Base-by-base conservation (phyloP, 2,113 vertebrate genomes). In the Bubo bubo region DNA sequence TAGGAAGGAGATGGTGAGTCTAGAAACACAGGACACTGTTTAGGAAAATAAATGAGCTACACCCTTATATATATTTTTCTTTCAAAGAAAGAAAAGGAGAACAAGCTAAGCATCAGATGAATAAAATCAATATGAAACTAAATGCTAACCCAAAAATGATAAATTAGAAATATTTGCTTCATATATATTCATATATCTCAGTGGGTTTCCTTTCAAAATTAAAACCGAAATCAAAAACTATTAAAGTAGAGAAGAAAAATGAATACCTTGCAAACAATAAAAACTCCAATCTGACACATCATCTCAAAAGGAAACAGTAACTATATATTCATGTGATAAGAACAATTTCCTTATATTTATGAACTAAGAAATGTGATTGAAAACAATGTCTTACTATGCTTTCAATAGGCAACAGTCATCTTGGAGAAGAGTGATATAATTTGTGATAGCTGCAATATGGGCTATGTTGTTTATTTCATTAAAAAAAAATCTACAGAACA, bases 221-320 rank as follows among this genome's bases (percentile, higher is more conserved):
- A 52, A 85, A 86, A 49, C 8, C 27, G 26, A 79, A 91, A 88
- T 66, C 3, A 74, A 90, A 70, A 50, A 0, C 19, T 28, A 55
- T 35, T 79, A 64, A 87, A 96, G 90, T 24, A 70, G 15, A 94
- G 41, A 68, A 93, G 59, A 93, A 92, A 95, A 93, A 94, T 58
- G 0, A 70, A 72, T 86, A 56, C 6, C 21, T 74, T 88, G 16
- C 1, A 13, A 73, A 64, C 32, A 92, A 52, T 73, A 92, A 86
- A 94, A 94, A 16, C 11, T 30, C 6, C 63, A 32, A 71, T 76
- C 39, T 93, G 60, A 76, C 28, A 73, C 22, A 88, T 45, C 9
- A 63, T 64, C 76, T 92, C 39, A 89, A 84, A 93, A 91, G 15
- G 19, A 93, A 95, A 81, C 1, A 75, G 49, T 56, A 80, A 28